Evolutionary conservation across 1,140 invertebrate species (phyloP), one percentile per base, ranked within the genome.

Genomic region (Ceratosolen fusciceps): DNA sequence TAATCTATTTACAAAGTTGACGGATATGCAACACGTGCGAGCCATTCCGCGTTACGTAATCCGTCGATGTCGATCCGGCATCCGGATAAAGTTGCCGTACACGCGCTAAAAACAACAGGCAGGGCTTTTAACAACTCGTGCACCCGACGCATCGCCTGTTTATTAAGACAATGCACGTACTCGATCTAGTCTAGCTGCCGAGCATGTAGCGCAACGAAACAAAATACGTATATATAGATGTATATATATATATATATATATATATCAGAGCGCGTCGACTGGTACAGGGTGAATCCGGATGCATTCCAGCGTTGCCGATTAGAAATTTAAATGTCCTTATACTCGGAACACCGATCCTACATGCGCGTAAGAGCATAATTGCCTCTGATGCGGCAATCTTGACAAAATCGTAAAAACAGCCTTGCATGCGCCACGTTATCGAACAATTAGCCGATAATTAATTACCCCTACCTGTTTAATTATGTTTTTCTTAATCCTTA

Each of bases 1-100:
- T 24, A 68, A 68, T 68, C 19, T 2, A 47, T 68, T 68, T 68
- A n/a, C n/a, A 68, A 68, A 21, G 12, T 47, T 68, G 37, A 68
- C 39, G 7, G 67, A 68, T 47, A 26, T 26, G 12, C 14, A 21
- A 19, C 60, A 31, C 16, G 9, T 8, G 34, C 34, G 19, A 39
- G n/a, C n/a, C n/a, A n/a, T n/a, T 67, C 39, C 1, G 3, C 43
- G 47, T 68, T 68, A 16, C 39, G 39, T 1, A 47, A 68, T 3
- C n/a, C n/a, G n/a, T n/a, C 24, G 37, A 43, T 67, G 39, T 39
- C 21, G 14, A 0, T 9, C 58, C 60, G 19, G 12, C 14, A 62
- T 62, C 19, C 29, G 29, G 31, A 52, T 52, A 52, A 52, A 62
- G 60, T 34, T 34, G 2, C 1, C 26, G 3, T 31, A 29, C 31